Evolutionary conservation across 2,113 vertebrate genomes (phyloP), one percentile per base, ranked within the genome.

Genomic region (Centrocercus urophasianus): DNA sequence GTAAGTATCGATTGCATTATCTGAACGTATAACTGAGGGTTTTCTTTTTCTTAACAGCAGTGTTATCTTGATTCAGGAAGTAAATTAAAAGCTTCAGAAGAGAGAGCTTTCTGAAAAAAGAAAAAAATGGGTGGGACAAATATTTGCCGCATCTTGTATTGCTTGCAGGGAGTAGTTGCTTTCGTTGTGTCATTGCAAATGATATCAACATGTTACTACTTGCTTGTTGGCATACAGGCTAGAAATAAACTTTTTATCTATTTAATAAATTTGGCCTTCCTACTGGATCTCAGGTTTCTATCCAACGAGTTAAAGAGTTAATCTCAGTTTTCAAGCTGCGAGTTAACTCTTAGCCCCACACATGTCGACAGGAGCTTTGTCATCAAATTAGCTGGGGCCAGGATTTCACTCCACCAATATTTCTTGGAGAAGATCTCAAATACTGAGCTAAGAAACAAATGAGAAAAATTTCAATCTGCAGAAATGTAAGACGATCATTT

Each of bases 231-330:
- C 70, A 87, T 28, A 73, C 30, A 82, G 48, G 48, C 70, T 90
- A 84, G 77, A 90, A 94, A 89, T 59, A 92, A 90, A 92, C 18
- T 28, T 72, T 61, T 79, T 94, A 90, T 83, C 70, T 86, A 32
- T 63, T 88, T 92, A 83, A 86, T 82, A 43, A 69, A 69, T 69
- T 36, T 36, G 63, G 27, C 36, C 5, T 75, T 84, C 54, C 77
- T 86, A 32, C 48, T 78, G 48, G 59, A 79, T 92, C 83, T 93
- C 72, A 47, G 28, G 42, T 93, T 96, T 81, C 93, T 69, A 27
- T 60, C 63, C 57, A 86, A 24, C 59, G 32, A 92, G 16, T 86
- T 86, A 14, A 94, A 67, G 54, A 89, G 61, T 61, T 50, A 65
- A 45, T 59, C 61, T 82, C 54, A 89, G 36, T n/a, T 84, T 84